These are phyloP conservation scores for Uropetala carovei DNA, from an alignment of 2,888 invertebrate genomes.

Conservation along the genomic window DNA sequence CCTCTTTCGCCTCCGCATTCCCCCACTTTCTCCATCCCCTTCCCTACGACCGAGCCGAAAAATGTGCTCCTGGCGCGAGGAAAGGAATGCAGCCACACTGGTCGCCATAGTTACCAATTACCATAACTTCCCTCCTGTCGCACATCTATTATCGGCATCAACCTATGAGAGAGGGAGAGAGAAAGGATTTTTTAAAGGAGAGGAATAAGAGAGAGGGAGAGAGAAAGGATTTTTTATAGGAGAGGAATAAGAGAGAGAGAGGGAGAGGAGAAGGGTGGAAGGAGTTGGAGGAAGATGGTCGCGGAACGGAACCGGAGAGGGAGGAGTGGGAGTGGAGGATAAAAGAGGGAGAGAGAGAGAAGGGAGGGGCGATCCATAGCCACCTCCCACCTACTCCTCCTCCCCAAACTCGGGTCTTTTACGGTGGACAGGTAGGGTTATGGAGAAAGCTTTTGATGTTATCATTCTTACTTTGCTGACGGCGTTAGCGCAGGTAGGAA, in stretches of 20 bases:
- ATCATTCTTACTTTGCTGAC: background rate
- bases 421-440: background rate
- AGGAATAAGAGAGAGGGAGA: background rate
- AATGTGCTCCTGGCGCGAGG: conserved; percentile 35
- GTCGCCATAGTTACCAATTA: conserved; percentile 53
- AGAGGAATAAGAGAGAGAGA: too few species aligned
- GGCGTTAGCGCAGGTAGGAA: background rate
- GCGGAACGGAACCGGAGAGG: background rate
- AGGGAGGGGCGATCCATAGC: background rate
- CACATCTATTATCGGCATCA: conserved; percentile 54
- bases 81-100: conserved; percentile 52
- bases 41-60: conserved; percentile 31
- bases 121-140: conserved; percentile 50
- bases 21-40: background rate
- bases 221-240: background rate
- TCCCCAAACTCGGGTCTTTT: background rate
- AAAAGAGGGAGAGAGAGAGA: background rate
- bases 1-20: background rate
- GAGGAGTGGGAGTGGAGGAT: background rate
- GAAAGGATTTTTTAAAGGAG: too few species aligned
- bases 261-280: too few species aligned
- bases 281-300: too few species aligned
- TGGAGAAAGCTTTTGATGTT: conserved; percentile 34
- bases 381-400: background rate
- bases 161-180: conserved; percentile 36